These are phyloP conservation scores for Solenopsis invicta DNA, from an alignment of 1,140 invertebrate species.

Conservation along the genomic window DNA sequence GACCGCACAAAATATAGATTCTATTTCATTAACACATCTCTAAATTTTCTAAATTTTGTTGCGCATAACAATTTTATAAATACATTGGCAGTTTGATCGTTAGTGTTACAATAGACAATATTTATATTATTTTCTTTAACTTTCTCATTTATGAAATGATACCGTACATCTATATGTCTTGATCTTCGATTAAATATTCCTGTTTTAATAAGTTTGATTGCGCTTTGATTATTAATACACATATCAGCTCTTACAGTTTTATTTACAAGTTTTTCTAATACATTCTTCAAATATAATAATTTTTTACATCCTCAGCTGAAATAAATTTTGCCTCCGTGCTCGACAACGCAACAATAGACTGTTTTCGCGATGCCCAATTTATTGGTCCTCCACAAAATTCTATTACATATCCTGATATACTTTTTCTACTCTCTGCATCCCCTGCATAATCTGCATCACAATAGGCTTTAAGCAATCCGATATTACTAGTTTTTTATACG, in stretches of 20 bases:
- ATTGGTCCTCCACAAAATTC: background rate
- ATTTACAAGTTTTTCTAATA: background rate
- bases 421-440: constrained; percentile 19
- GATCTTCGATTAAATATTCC: constrained; percentile 18
- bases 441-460: constrained; percentile 32
- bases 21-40: background rate
- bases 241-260: background rate
- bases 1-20: no score
- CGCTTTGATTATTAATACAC: constrained; percentile 31
- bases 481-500: background rate
- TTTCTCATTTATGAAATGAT: constrained; percentile 26
- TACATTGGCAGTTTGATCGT: constrained; percentile 35
- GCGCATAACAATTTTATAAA: constrained; percentile 12
- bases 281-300: background rate
- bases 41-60: constrained; percentile 44
- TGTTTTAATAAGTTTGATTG: constrained; percentile 29
- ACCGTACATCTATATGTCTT: constrained; percentile 22
- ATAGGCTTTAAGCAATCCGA: background rate
- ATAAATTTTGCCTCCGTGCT: background rate
- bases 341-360: constrained; percentile 20
- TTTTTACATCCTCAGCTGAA: constrained; percentile 20
- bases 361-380: constrained; percentile 20
- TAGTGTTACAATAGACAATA: constrained; percentile 22
- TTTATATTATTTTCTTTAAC: constrained; percentile 28
- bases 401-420: constrained; percentile 20